Evolutionary conservation across 2,797 vertebrate genomes (phyloP).

Genomic region (Pseudocheirus occidentalis): DNA sequence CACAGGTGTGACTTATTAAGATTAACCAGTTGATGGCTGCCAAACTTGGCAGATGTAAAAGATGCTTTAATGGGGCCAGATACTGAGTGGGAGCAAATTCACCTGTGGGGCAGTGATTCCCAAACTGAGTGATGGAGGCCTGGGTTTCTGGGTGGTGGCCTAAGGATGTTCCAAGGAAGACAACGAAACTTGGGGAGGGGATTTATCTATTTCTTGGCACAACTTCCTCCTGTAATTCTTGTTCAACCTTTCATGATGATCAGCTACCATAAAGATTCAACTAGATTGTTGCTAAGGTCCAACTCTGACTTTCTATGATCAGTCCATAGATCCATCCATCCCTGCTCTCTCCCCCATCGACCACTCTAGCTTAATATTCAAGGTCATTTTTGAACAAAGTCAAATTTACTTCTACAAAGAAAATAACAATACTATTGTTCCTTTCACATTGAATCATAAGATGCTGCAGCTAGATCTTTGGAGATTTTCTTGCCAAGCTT

Average conservation of each 20-base stretch:
- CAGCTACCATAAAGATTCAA: not conserved
- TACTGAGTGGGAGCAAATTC: constrained; percentile 36
- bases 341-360: not conserved
- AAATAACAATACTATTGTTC: not conserved
- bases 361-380: not conserved
- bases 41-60: constrained; percentile 6
- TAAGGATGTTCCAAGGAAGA: not conserved
- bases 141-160: not conserved
- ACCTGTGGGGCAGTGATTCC: not conserved
- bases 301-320: not conserved
- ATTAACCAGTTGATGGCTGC: constrained; percentile 56
- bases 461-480: not conserved
- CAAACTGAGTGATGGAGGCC: not conserved
- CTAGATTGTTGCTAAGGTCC: not conserved
- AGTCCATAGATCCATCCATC: not conserved
- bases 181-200: not conserved
- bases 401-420: not conserved
- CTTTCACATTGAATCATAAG: not conserved
- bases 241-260: not conserved
- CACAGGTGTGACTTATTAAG: constrained; percentile 68
- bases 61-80: constrained; percentile 21
- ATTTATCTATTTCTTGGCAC: not conserved
- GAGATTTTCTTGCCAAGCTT: not conserved
- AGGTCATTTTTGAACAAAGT: not conserved
- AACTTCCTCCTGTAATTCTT: constrained; percentile 15